Evolutionary conservation across 2,797 vertebrate species (phyloP), one percentile per base, ranked within the genome.

Genomic region (Macropodus opercularis): DNA sequence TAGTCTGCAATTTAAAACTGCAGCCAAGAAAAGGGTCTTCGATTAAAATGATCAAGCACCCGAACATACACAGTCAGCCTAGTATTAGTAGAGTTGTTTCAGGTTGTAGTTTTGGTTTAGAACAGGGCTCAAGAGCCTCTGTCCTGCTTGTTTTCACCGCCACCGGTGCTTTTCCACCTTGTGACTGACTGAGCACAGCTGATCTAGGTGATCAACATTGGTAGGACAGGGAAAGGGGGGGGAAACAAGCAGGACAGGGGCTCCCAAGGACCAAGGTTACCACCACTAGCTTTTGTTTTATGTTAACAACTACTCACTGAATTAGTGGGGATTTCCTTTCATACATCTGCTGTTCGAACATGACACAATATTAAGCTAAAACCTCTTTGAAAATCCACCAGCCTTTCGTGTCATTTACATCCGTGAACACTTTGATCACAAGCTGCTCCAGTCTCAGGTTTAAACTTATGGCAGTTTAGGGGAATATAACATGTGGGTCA

Each of bases 101-200:
- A 46, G 43, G 53, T 65, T 36, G 36, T 46, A 63, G 18, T 79
- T 81, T 79, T 61, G 70, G 65, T 69, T 77, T 21, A 31, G n/a
- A n/a, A n/a, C n/a, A n/a, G n/a, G n/a, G n/a, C n/a, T n/a, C n/a
- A n/a, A n/a, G n/a, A n/a, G n/a, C n/a, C n/a, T n/a, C n/a, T n/a
- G n/a, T n/a, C n/a, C n/a, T n/a, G n/a, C n/a, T n/a, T n/a, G n/a
- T n/a, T n/a, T n/a, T n/a, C n/a, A n/a, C n/a, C n/a, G n/a, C n/a
- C n/a, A n/a, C n/a, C n/a, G n/a, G n/a, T n/a, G n/a, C n/a, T n/a
- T n/a, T n/a, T n/a, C n/a, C n/a, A n/a, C n/a, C n/a, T n/a, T n/a
- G n/a, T n/a, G n/a, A n/a, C n/a, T n/a, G n/a, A n/a, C n/a, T n/a
- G n/a, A n/a, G n/a, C n/a, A n/a, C n/a, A n/a, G n/a, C n/a, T n/a